phyloP scores from a whole-genome alignment of 2,888 invertebrate species.

The Polymixis flavicincta region DNA sequence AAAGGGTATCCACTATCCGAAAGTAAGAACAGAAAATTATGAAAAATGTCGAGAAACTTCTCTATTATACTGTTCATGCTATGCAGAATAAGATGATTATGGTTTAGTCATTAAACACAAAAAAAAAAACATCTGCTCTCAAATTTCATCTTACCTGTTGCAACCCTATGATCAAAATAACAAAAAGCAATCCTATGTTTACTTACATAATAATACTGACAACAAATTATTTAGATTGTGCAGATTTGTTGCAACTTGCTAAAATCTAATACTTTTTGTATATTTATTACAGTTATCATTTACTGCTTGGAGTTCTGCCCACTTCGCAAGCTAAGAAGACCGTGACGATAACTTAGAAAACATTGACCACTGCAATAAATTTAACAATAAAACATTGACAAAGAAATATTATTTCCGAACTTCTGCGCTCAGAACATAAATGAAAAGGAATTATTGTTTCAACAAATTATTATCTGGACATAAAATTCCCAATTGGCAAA shows the following conservation, averaged over 20 bases:
- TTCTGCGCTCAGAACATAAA: conserved; percentile 18
- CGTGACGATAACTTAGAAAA: conserved; percentile 47
- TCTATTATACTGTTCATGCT: no score
- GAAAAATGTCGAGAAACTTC: not conserved
- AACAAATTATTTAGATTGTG: not conserved
- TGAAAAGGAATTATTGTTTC: conserved; percentile 63
- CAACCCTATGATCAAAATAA: not conserved
- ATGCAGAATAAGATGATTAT: not conserved
- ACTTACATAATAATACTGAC: not conserved
- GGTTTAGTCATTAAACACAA: no score
- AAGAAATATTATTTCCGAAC: conserved; percentile 54
- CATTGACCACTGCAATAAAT: conserved; percentile 16
- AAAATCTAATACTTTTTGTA: not conserved
- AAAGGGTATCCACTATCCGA: not conserved
- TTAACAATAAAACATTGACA: conserved; percentile 51
- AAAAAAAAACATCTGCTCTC: not conserved
- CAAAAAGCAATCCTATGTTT: not conserved
- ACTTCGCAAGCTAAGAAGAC: conserved; percentile 29
- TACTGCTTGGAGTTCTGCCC: conserved; percentile 53
- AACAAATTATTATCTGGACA: conserved; percentile 58
- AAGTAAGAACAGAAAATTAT: not conserved
- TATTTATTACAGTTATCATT: conserved; percentile 14
- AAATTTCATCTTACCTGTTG: not conserved
- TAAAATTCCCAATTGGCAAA: conserved; percentile 65
- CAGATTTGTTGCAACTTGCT: not conserved